phyloP scores from a whole-genome alignment of 2,888 invertebrate genomes.

The Ametastegia equiseti region DNA sequence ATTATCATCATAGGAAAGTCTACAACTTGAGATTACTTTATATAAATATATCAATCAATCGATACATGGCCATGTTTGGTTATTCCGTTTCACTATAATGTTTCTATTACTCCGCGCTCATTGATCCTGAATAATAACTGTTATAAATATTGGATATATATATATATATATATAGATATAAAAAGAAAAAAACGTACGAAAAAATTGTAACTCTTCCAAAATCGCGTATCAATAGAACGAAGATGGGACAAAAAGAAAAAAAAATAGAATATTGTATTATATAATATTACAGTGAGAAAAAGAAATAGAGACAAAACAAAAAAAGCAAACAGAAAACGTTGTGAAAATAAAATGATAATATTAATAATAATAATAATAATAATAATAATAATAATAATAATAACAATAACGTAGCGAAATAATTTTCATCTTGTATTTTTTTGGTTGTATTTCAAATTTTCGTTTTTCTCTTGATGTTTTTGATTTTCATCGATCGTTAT shows the following conservation, averaged over 20 bases:
- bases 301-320: too few species aligned
- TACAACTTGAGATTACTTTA: conserved; percentile 49
- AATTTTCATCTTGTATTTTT: conserved; percentile 8
- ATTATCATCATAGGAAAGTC: conserved; percentile 43
- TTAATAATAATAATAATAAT: too few species aligned
- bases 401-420: conserved; percentile 29
- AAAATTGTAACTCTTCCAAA: too few species aligned
- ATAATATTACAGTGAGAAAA: conserved; percentile 59
- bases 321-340: conserved; percentile 36
- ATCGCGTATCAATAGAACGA: conserved; percentile 47
- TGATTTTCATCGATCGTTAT: neutral
- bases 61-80: conserved; percentile 40
- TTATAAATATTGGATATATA: conserved; percentile 29
- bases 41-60: too few species aligned
- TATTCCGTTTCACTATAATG: conserved; percentile 14
- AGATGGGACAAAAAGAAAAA: conserved; percentile 53
- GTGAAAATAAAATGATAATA: neutral
- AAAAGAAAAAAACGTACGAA: neutral
- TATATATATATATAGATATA: neutral
- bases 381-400: too few species aligned
- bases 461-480: neutral
- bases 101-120: conserved; percentile 23
- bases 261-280: conserved; percentile 59
- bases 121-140: conserved; percentile 21
- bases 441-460: neutral